These are phyloP conservation scores for Progne subis DNA, from an alignment of 2,113 vertebrate genomes.

Conservation along the genomic window DNA sequence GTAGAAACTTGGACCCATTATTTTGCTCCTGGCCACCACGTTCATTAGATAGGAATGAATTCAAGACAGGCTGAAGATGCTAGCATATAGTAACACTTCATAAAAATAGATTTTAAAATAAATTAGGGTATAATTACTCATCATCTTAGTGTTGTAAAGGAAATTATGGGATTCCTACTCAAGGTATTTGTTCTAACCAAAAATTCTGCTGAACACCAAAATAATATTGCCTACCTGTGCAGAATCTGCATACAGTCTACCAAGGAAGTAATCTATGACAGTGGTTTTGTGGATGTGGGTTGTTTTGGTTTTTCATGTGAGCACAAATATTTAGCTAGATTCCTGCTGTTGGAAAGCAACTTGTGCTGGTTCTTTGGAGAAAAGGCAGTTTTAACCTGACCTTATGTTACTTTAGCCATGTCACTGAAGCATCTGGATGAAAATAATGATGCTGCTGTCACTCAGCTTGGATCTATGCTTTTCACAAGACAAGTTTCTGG, in stretches of 20 bases:
- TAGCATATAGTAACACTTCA: not conserved
- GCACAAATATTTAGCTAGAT: not conserved
- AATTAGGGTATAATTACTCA: not conserved
- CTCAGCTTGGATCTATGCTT: conserved; percentile 96
- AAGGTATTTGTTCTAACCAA: not conserved
- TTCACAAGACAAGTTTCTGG: conserved; percentile 98
- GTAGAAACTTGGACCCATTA: not conserved
- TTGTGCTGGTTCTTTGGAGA: not conserved
- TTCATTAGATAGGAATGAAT: not conserved
- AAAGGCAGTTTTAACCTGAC: not conserved
- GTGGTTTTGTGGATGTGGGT: not conserved
- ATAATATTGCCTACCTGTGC: not conserved
- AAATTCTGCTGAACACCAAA: not conserved
- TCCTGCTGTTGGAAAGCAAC: not conserved
- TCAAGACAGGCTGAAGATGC: not conserved
- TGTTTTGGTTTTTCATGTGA: not conserved
- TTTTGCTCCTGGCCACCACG: not conserved
- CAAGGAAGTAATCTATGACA: not conserved
- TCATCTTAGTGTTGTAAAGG: not conserved
- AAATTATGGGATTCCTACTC: not conserved
- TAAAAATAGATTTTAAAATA: not conserved
- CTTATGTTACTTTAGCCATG: conserved; percentile 80
- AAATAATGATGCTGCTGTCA: conserved; percentile 77
- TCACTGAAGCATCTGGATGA: conserved; percentile 84
- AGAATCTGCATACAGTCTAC: not conserved